Evolutionary conservation across 2,113 vertebrate species (phyloP).

Genomic region (Entomyzon cyanotis): DNA sequence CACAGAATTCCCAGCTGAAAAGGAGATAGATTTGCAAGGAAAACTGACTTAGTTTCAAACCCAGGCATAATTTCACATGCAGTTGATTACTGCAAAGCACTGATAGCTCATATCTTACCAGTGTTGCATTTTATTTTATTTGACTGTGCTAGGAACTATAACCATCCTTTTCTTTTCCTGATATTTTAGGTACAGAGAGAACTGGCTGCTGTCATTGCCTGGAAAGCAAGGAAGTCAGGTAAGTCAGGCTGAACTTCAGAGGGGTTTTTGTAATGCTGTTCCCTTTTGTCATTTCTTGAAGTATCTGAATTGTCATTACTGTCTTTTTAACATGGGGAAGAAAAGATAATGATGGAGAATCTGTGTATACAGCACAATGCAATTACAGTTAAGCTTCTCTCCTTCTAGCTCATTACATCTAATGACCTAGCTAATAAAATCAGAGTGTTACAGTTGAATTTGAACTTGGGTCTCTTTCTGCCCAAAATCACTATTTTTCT

Average conservation of each 20-base stretch:
- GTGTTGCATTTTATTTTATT: background rate
- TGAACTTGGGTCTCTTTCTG: background rate
- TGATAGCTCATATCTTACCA: background rate
- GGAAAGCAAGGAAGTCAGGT: constrained; percentile 95
- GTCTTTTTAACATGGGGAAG: background rate
- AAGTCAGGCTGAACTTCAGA: constrained; percentile 68
- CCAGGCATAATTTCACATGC: background rate
- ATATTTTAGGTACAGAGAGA: constrained; percentile 90
- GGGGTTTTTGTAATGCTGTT: background rate
- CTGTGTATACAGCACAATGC: background rate
- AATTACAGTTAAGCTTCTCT: background rate
- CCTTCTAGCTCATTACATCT: background rate
- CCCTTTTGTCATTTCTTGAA: background rate
- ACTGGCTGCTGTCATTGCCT: constrained; percentile 90
- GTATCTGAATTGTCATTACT: background rate
- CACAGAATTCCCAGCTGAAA: background rate
- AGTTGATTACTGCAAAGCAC: background rate
- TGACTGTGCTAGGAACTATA: background rate
- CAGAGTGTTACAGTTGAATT: background rate
- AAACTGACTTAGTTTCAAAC: background rate
- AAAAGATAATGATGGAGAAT: background rate
- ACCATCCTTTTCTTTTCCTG: constrained; percentile 16
- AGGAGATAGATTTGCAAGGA: background rate
- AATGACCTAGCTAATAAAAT: background rate
- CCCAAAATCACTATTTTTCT: background rate